phyloP scores from a whole-genome alignment of 2,888 invertebrate genomes.

The Calameuta filiformis region DNA sequence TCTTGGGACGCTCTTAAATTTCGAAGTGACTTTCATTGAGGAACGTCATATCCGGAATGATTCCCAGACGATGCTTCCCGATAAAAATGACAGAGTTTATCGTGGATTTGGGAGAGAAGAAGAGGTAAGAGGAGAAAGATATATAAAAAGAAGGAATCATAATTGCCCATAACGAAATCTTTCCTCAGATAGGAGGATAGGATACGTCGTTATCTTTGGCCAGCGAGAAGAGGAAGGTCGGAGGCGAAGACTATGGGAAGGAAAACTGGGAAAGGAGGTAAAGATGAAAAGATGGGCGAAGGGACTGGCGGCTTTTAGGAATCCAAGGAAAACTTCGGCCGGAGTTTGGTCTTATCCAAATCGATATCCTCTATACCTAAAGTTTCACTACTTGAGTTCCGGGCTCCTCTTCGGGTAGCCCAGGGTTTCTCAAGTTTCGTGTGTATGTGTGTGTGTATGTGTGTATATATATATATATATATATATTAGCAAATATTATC shows the following conservation, averaged over 20 bases:
- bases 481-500: constrained; percentile 15
- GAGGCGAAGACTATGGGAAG: not conserved
- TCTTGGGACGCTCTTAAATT: not conserved
- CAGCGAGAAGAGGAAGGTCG: not conserved
- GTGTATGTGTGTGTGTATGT: not conserved
- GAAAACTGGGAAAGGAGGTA: not conserved
- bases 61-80: not conserved
- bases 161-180: constrained; percentile 7
- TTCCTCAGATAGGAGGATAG: not conserved
- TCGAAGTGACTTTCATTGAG: not conserved
- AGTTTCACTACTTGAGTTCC: constrained; percentile 12
- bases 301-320: not conserved
- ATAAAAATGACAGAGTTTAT: not conserved
- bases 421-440: constrained; percentile 19
- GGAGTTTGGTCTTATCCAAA: constrained; percentile 14
- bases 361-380: constrained; percentile 18
- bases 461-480: not conserved
- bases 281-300: not conserved
- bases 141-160: not conserved
- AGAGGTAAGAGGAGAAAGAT: not conserved
- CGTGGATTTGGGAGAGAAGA: not conserved
- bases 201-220: constrained; percentile 2
- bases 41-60: not conserved
- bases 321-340: not conserved
- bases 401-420: constrained; percentile 10